phyloP scores from a whole-genome alignment of 2,113 vertebrate species.

The Procavia capensis region DNA sequence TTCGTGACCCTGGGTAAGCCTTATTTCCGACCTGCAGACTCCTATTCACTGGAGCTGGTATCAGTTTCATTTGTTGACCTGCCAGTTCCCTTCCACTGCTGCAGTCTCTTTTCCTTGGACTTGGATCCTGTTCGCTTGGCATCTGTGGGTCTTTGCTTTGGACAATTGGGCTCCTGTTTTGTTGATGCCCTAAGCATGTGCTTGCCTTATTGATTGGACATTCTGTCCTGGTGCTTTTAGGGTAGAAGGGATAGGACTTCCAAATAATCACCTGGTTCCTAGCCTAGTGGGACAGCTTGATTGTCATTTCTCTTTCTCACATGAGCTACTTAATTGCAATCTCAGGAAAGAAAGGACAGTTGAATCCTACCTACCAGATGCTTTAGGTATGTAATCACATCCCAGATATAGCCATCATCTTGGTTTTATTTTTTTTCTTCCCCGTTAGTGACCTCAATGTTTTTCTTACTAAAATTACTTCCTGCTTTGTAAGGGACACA shows the following conservation, averaged over 20 bases:
- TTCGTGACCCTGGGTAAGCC: too few species aligned
- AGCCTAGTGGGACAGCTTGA: neutral
- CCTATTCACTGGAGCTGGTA: too few species aligned
- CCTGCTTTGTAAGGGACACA: neutral
- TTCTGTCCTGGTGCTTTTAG: neutral
- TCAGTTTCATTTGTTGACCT: too few species aligned
- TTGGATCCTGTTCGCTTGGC: too few species aligned
- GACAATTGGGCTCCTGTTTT: too few species aligned
- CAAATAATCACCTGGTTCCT: neutral
- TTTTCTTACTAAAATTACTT: slow-evolving; percentile 48
- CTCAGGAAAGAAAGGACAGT: neutral
- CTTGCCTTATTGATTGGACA: too few species aligned
- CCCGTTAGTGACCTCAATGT: slow-evolving; percentile 17
- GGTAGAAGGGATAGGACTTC: neutral
- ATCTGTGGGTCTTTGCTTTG: too few species aligned
- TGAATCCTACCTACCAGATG: neutral
- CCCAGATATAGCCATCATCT: neutral
- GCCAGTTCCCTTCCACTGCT: too few species aligned
- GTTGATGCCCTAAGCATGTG: too few species aligned
- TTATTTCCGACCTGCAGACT: too few species aligned
- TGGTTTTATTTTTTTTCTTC: neutral
- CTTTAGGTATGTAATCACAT: accelerated
- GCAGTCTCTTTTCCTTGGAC: too few species aligned
- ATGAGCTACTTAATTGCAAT: neutral
- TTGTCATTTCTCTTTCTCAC: neutral